phyloP scores from a whole-genome alignment of 2,113 vertebrate species.

The human region GRCh38 chr4:22840501-22841000 shows the following conservation, averaged over 20 bases:
- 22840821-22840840: constrained; percentile 68
- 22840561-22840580: constrained; percentile 1
- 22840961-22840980: constrained; percentile 55
- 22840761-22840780: constrained; percentile 83
- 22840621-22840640: constrained; percentile 48
- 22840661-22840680: constrained; percentile 62
- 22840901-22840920: constrained; percentile 76
- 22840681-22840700: constrained; percentile 81
- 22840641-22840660: constrained; percentile 68
- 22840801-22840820: constrained; percentile 77
- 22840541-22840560: not conserved
- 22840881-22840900: constrained; percentile 70
- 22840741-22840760: constrained; percentile 83
- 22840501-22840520: not conserved
- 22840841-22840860: constrained; percentile 76
- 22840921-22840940: constrained; percentile 78
- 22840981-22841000: constrained; percentile 51
- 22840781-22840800: constrained; percentile 72
- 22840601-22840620: constrained; percentile 53
- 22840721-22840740: constrained; percentile 85
- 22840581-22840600: constrained; percentile 69
- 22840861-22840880: constrained; percentile 75
- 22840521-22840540: not conserved
- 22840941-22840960: constrained; percentile 63
- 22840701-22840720: constrained; percentile 76